A percentile compares a stretch with the other conserved stretches of the same genome.
These are phyloP conservation scores for Chrysocyon brachyurus DNA, from an alignment of 2,797 vertebrate species.

Conservation along the genomic window DNA sequence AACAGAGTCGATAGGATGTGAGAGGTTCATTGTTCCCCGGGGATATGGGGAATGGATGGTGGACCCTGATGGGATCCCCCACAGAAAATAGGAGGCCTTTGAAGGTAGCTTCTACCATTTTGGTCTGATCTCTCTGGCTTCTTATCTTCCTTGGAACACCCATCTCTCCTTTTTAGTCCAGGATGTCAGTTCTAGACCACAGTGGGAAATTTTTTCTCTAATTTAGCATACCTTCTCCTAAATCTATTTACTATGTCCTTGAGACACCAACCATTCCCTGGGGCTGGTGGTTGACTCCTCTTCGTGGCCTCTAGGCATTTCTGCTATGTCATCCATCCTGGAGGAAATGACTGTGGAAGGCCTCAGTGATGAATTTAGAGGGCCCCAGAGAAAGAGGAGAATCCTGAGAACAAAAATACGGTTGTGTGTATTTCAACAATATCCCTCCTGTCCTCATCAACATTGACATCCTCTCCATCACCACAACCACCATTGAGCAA, in stretches of 20 bases:
- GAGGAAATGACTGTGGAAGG: not conserved
- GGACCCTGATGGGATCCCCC: rapidly evolving
- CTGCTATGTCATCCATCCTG: not conserved
- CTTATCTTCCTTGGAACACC: not conserved
- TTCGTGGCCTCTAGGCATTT: not conserved
- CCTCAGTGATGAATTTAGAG: not conserved
- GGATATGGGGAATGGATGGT: not conserved
- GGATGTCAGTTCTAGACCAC: not conserved
- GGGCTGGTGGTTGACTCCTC: not conserved
- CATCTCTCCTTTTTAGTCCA: not conserved
- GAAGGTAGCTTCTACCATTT: not conserved
- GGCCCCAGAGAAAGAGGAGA: not conserved
- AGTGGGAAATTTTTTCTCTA: not conserved
- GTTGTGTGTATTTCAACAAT: no score
- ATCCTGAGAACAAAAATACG: not conserved
- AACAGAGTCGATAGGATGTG: not conserved
- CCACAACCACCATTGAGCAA: not conserved
- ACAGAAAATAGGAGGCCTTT: not conserved
- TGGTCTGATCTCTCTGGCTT: not conserved
- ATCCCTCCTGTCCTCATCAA: rapidly evolving
- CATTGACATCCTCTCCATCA: not conserved
- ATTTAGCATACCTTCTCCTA: not conserved
- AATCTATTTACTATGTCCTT: not conserved
- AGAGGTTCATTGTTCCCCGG: not conserved
- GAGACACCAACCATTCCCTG: not conserved